Evolutionary conservation across 2,797 vertebrate species (phyloP), one percentile per base, ranked within the genome.

Genomic region (Triplophysa yarkandensis): DNA sequence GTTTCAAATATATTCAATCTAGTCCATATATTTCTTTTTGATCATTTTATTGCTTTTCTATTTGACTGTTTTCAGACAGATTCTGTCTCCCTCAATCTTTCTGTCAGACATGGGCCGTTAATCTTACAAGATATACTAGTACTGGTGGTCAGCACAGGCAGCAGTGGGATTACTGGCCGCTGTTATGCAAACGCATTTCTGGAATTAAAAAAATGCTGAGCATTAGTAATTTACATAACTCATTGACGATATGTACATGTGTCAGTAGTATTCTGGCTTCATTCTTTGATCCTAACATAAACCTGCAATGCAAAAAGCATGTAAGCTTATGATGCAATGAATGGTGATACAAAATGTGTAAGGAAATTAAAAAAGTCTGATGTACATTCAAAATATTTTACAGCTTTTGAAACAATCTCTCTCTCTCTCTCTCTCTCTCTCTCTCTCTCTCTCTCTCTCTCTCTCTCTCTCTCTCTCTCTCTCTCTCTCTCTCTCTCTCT

Each of bases 151-250:
- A 63, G 70, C 4, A 25, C 23, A 43, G 55, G 36, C 61, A 39
- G 41, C 32, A 68, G 39, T 66, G 63, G 77, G 77, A 81, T 79
- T 81, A 74, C 73, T 73, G 60, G 65, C 34, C 44, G 23, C 68
- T 76, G 46, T 72, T 71, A 75, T 6, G 48, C 57, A 78, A 72
- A 68, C 41, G 16, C 68, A 63, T 58, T 73, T 64, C 46, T 17
- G 39, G 54, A 54, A 54, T 70, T 50, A 46, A 44, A 61, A 72
- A 67, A 61, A 36, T 60, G 60, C 41, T 78, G 57, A 68, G 57
- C 58, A 65, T 76, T 25, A 76, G 13, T 32, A 54, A 27, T 73
- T 77, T 80, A 80, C 4, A 21, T 76, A 76, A 39, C 30, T 28
- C 9, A 14, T 28, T 61, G 28, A 54, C 23, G 32, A 66, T 25